Base-by-base conservation (phyloP, 2,113 vertebrate genomes). In the Pachypanchax playfairii region DNA sequence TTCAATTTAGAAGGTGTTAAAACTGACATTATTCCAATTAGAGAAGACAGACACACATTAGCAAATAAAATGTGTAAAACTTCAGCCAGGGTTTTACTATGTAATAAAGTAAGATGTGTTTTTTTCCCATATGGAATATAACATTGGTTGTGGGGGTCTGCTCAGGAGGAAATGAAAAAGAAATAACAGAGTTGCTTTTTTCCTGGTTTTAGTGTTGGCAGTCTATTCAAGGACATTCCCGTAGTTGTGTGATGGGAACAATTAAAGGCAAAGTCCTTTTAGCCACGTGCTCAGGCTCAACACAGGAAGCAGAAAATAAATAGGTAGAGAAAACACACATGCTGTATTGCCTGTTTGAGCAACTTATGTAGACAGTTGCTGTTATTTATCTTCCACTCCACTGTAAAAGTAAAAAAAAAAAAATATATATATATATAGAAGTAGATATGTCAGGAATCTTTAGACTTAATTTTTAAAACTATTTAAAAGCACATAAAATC, bases 211-310 rank as follows among this genome's bases (percentile, higher is more conserved):
- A 24, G 10, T 60, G 31, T 66, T 54, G 59, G 70, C 61, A 61
- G 74, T 54, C 70, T 54, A 31, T 74, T 79, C 14, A 60, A 80
- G 86, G 89, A 88, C 84, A 73, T 60, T 41, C 86, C 77, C 82
- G 83, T 83, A 79, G 75, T 85, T 63, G 74, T 72, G 76, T 77
- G 89, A 91, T 94, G 90, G 93, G 90, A 94, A 92, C 86, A 85
- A 86, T 92, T 50, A 73, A 84, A 73, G 79, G 70, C 75, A 69
- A 66, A 64, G 79, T 71, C 55, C 88, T 87, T 85, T 85, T 88
- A 88, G 73, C 82, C 55, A 39, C 61, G 61, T 77, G 65, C 68
- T 76, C 38, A 21, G 54, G 73, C 82, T 84, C 75, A 77, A 62
- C 64, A 28, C 51, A 73, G 65, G 60, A 57, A 77, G 70, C 62